These are phyloP conservation scores for Andrena camellia DNA, from an alignment of 2,888 invertebrate species.

Conservation along the genomic window DNA sequence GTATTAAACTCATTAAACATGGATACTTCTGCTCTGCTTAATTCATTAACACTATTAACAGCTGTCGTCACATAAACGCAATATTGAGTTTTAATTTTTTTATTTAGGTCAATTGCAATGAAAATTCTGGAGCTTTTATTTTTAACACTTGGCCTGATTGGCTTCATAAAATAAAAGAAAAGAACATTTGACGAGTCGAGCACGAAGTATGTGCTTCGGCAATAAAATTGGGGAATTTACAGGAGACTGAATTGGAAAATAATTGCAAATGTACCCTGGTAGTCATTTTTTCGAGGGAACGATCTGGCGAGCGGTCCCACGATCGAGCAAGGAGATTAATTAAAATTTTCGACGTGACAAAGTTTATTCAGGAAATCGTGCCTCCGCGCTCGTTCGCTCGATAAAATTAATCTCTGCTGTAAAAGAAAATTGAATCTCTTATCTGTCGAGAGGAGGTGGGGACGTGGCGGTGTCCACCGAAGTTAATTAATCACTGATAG, in stretches of 20 bases:
- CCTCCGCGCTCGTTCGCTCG: slow-evolving; percentile 8
- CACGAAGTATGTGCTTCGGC: too few relatives aligned
- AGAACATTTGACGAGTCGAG: too few relatives aligned
- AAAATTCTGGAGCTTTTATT: neutral
- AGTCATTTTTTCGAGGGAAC: too few relatives aligned
- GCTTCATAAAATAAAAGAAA: too few relatives aligned
- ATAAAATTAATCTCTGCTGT: slow-evolving; percentile 19
- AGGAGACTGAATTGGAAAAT: too few relatives aligned
- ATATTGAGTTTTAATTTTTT: too few relatives aligned
- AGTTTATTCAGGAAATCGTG: neutral
- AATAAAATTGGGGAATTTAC: too few relatives aligned
- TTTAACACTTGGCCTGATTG: neutral
- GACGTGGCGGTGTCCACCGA: slow-evolving; percentile 21
- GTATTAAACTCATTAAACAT: too few relatives aligned
- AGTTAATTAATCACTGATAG: slow-evolving; percentile 49
- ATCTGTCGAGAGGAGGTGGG: slow-evolving; percentile 24
- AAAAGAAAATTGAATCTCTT: slow-evolving; percentile 41
- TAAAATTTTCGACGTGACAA: neutral
- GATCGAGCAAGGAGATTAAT: neutral
- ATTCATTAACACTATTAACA: too few relatives aligned
- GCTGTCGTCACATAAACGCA: too few relatives aligned
- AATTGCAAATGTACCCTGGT: too few relatives aligned
- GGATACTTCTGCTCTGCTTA: too few relatives aligned
- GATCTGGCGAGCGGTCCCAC: neutral
- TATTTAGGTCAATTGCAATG: neutral